Evolutionary conservation across 2,888 invertebrate genomes (phyloP), one percentile per base, ranked within the genome.

Genomic region (Sabatieria punctata): DNA sequence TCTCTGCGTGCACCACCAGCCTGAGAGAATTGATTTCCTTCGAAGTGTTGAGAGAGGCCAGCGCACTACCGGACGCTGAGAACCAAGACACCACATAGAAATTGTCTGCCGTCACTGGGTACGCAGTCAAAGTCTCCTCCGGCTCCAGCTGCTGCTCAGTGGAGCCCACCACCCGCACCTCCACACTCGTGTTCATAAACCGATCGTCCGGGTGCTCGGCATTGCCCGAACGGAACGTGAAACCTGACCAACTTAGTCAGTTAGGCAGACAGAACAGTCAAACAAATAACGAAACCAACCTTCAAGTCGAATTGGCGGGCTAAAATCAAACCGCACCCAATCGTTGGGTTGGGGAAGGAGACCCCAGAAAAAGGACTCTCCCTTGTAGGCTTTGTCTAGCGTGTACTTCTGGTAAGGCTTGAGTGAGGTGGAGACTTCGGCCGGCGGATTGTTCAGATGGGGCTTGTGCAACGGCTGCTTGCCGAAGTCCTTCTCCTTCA

Each of bases 291-390:
- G 11, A 48, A 27, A 50, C 11, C 41, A 18, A 23, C 49, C 46
- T 11, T 47, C 46, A 15, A 50, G 41, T 15, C n/a, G 60, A 51
- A 77, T 73, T 22, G 88, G 84, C 45, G 77, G 75, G 41, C 73
- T 68, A 65, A 89, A 88, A 65, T 78, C 77, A 64, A 91, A 81
- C 54, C 78, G 75, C 21, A 89, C 72, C 47, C 77, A 72, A 65
- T 88, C 85, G 2, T 82, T 85, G 11, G 78, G 76, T 58, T 79
- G 79, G 0, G 91, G 91, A 36, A 80, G 71, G 11, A 82, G 68
- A 0, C 85, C 89, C 91, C 89, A 91, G 68, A 89, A 93, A 64
- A 80, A 88, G 0, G 80, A 78, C 53, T 80, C 78, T 0, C 93
- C 91, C 21, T 75, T 72, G 65, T 93, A 93, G 2, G 88, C 89